Conservation (phyloP, 2,797 vertebrate species). For the Siniperca undulata region DNA sequence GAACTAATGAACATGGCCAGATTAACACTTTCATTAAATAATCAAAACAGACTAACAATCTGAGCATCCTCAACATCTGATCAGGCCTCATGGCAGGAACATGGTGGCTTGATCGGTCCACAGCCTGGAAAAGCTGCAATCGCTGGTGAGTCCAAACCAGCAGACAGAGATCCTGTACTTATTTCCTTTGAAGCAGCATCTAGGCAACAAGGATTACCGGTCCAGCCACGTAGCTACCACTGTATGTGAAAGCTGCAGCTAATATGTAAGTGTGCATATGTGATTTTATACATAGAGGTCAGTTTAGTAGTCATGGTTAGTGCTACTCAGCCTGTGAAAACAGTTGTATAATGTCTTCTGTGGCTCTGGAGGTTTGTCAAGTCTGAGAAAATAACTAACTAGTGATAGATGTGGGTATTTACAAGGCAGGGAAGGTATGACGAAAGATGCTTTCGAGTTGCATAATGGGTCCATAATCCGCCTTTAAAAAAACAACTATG, state of each 20-base stretch:
- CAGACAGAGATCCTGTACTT: background rate
- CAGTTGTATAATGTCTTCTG: background rate
- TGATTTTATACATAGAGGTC: background rate
- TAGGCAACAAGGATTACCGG: background rate
- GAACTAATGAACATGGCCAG: constrained; percentile 24
- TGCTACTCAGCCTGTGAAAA: background rate
- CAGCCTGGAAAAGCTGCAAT: constrained; percentile 1
- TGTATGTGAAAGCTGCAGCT: background rate
- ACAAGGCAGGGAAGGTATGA: too few relatives aligned
- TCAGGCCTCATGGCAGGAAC: constrained; percentile 8
- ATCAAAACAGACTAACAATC: constrained; percentile 48
- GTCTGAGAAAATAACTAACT: background rate
- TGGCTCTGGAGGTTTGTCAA: background rate
- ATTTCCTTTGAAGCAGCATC: too few relatives aligned
- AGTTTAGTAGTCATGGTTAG: background rate
- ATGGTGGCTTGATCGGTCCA: background rate
- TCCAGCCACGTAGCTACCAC: background rate
- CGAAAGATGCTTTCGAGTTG: too few relatives aligned
- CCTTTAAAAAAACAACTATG: too few relatives aligned
- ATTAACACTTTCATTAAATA: constrained; percentile 57
- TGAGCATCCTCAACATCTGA: constrained; percentile 23
- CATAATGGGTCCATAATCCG: too few relatives aligned
- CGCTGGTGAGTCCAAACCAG: background rate
- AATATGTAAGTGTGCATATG: background rate
- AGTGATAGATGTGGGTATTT: too few relatives aligned